These are phyloP conservation scores for Synanthedon myopaeformis DNA, from an alignment of 2,888 invertebrate genomes.

Conservation along the genomic window DNA sequence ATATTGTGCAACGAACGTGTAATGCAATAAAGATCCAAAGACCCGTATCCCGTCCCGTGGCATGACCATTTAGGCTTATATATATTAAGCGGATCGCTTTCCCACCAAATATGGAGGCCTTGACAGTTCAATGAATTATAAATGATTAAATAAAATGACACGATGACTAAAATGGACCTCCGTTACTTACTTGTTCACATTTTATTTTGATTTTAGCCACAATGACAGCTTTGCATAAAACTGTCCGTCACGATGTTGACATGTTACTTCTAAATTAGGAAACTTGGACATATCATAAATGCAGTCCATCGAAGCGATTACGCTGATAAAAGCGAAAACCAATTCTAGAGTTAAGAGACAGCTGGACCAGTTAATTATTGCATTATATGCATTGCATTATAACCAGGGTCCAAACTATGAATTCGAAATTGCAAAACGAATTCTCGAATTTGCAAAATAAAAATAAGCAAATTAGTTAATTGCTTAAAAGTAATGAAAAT, in stretches of 20 bases:
- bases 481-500: too few species aligned
- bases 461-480: too few species aligned
- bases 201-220: conserved; percentile 38
- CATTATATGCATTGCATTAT: too few species aligned
- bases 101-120: conserved; percentile 63
- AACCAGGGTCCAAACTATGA: too few species aligned
- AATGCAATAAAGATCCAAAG: conserved; percentile 57
- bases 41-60: conserved; percentile 42
- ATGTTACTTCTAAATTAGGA: too few species aligned
- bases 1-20: conserved; percentile 28
- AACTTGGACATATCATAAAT: too few species aligned
- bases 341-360: too few species aligned
- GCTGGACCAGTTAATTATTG: too few species aligned
- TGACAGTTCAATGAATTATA: conserved; percentile 64
- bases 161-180: conserved; percentile 30
- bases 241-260: conserved; percentile 37
- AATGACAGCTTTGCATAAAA: conserved; percentile 36
- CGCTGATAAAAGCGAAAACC: too few species aligned
- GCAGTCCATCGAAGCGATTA: too few species aligned
- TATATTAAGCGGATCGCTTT: conserved; percentile 59
- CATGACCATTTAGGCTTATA: conserved; percentile 49
- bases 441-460: too few species aligned
- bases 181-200: conserved; percentile 26
- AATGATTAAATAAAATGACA: conserved; percentile 57
- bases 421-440: too few species aligned